Conservation (phyloP, 2,113 vertebrate species). For the Spheniscus mendiculus region DNA sequence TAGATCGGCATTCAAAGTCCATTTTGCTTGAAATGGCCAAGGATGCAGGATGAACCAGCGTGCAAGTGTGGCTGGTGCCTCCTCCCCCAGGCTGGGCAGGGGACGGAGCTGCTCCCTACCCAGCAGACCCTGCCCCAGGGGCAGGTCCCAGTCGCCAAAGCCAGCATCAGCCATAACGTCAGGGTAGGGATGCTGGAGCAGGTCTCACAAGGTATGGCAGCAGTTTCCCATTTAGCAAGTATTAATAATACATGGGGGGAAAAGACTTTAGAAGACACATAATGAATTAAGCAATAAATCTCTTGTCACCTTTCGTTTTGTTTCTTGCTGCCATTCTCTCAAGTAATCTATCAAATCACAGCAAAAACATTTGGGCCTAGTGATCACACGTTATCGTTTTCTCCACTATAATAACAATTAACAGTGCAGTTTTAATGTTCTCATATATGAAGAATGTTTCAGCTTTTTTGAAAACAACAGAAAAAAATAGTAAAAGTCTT, state of each 20-base stretch:
- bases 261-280: background rate
- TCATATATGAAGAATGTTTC: background rate
- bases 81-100: background rate
- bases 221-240: background rate
- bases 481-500: background rate
- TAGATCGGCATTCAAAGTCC: background rate
- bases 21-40: background rate
- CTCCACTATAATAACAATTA: background rate
- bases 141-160: background rate
- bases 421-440: background rate
- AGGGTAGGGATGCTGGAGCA: background rate
- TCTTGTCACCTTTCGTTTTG: background rate
- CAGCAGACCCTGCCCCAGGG: background rate
- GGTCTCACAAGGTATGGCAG: background rate
- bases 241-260: background rate
- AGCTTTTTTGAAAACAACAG: background rate
- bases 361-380: background rate
- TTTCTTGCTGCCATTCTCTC: background rate
- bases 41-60: accelerated
- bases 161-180: background rate
- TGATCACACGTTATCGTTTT: background rate
- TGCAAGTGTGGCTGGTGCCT: too few relatives aligned
- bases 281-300: background rate
- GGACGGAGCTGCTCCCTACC: accelerated
- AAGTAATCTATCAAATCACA: background rate